Base-by-base conservation (phyloP, 2,113 vertebrate genomes). In the Microcebus tavaratra region DNA sequence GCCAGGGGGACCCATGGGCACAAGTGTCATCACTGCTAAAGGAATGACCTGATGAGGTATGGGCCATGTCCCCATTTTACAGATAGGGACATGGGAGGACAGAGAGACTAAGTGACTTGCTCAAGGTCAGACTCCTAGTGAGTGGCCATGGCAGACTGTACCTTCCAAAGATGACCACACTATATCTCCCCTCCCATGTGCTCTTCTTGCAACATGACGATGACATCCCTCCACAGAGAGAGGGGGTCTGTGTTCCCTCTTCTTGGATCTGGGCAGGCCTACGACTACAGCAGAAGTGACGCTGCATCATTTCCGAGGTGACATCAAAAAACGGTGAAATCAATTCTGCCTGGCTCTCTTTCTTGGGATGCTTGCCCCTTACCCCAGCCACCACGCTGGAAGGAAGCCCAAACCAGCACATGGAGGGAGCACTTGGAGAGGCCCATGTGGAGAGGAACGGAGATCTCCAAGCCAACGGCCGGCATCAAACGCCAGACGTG, bases 81-180 rank as follows among this genome's bases (percentile, higher is more conserved):
- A 83, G 79, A 55, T 13, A 39, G n/a, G 39, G 25, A 88, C 76
- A 61, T 6, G 18, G 36, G 5, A 68, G 29, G 67, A 81, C 78
- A 61, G 80, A 86, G n/a, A 81, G 45, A 75, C 73, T 36, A 63
- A 88, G 72, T 31, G 23, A 48, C 61, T 3, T 27, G 23, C 65
- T 94, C 67, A 88, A 94, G 75, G 63, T 92, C 57, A 90, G 21
- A 61, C 12, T 84, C 59, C 6, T 3, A 53, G 15, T 11, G 65
- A 91, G 80, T 20, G 14, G 14, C 45, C 65, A 20, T 27, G 53
- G 55, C 23, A 59, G 65, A 50, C 0, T 82, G 6, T 68, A 78
- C 48, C 55, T 91, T 63, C 42, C 73, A 93, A 67, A 91, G 87
- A 85, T 31, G 27, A 75, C 25, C 70, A 78, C 55, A 6, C 36